Base-by-base conservation (phyloP, 1,140 invertebrate genomes). In the Calephelis virginiensis region DNA sequence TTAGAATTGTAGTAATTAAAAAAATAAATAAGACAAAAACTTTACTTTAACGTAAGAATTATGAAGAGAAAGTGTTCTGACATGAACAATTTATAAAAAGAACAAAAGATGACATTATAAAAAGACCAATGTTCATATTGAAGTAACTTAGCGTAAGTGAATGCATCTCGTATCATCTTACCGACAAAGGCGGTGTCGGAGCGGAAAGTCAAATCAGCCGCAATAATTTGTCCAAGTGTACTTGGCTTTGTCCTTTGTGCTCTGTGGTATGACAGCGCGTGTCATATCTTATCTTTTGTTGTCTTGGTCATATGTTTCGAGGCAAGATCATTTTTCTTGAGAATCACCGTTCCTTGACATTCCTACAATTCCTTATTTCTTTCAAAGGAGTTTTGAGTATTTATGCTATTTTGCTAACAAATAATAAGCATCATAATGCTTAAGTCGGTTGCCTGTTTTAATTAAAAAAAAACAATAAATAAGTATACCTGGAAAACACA, bases 141-240 rank as follows among this genome's bases (percentile, higher is more conserved):
- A 59, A 11, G 53, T 59, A 37, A 17, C 28, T 59, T 37, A 8
- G 12, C 14, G 11, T 56, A 56, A 59, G 53, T 56, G 12, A 37
- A 59, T 56, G 53, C 53, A 11, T 59, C 53, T 10, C 12, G 17
- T 59, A 37, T 46, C 13, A 48, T 68, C 11, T 64, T 69, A 78
- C 85, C 82, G 80, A 83, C 85, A 86, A 88, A 86, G 82, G 78
- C 75, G 70, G 78, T 73, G 77, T 77, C 75, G 72, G 68, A 75
- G 63, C 75, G 73, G 72, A 85, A 82, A 83, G 80, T 86, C 76
- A 77, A 85, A 88, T 88, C 82, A 77, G 75, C 73, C 77, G 75
- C 73, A 79, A 80, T 79, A 80, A 81, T 81, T 81, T 82, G 80
- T 80, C 73, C 70, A 73, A 68, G 70, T 71, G 69, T 66, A 74